Conservation (phyloP, 2,888 invertebrate genomes). For the Girardia tigrina region DNA sequence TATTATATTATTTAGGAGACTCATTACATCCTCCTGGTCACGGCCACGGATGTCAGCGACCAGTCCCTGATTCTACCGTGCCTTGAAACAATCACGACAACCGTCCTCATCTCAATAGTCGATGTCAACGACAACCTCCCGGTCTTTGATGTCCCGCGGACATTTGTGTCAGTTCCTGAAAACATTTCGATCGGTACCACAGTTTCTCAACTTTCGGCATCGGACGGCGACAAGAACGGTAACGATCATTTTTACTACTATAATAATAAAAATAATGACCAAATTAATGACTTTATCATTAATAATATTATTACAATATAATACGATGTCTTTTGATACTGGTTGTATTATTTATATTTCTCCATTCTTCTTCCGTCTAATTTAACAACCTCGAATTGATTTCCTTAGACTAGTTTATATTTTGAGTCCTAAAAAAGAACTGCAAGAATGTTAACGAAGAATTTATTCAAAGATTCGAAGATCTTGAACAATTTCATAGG, state of each 20-base stretch:
- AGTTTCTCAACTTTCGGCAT: background rate
- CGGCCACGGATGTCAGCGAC: background rate
- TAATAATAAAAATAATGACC: background rate
- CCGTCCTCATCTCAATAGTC: background rate
- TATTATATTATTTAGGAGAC: slow-evolving; percentile 13
- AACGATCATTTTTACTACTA: background rate
- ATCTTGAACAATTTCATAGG: no score
- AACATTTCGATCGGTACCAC: background rate
- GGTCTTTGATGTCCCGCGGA: background rate
- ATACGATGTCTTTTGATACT: no score
- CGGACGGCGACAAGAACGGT: background rate
- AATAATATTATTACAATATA: background rate
- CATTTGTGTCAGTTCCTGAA: background rate
- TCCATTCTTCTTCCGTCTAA: no score
- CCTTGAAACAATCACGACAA: background rate
- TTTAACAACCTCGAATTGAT: no score
- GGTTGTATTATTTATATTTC: no score
- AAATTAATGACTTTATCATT: background rate
- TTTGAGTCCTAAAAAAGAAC: no score
- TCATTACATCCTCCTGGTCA: background rate
- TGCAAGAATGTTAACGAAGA: no score
- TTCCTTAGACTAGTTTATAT: no score
- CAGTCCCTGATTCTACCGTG: background rate
- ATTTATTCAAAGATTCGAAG: no score
- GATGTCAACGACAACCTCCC: slow-evolving; percentile 4